A percentile compares a stretch with the other conserved stretches of the same genome.
phyloP scores from a whole-genome alignment of 2,797 vertebrate genomes.

The Setipinna tenuifilis region DNA sequence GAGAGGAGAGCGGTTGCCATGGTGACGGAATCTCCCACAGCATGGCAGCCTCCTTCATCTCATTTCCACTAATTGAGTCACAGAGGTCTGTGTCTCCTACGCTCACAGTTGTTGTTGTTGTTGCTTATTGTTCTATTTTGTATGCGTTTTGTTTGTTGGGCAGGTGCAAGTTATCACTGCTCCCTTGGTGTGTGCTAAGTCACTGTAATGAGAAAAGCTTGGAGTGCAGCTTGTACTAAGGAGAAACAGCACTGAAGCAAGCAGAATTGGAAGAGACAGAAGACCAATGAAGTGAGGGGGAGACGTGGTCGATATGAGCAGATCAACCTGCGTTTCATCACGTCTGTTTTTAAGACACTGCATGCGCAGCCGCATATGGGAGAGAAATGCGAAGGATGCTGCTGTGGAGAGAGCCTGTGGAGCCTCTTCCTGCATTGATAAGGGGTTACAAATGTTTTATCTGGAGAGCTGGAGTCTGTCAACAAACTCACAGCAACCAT shows the following conservation, averaged over 20 bases:
- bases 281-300: background rate
- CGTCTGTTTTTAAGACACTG: background rate
- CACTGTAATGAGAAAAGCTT: background rate
- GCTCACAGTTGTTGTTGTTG: background rate
- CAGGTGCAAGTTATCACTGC: background rate
- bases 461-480: no score
- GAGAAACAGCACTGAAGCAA: background rate
- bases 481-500: no score
- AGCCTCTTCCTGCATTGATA: no score
- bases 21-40: slow-evolving; percentile 41
- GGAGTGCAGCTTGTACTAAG: background rate
- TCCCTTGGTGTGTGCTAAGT: background rate
- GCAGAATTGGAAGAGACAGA: background rate
- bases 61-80: slow-evolving; percentile 18
- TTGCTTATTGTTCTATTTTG: background rate
- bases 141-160: background rate
- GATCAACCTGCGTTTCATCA: background rate
- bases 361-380: background rate
- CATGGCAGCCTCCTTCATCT: slow-evolving; percentile 22
- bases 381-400: background rate
- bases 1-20: slow-evolving; percentile 47
- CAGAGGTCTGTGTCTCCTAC: background rate
- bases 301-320: background rate
- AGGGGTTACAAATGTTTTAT: no score
- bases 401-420: no score